Evolutionary conservation across 2,888 invertebrate species (phyloP).

Genomic region (Cryptus viduatorius): DNA sequence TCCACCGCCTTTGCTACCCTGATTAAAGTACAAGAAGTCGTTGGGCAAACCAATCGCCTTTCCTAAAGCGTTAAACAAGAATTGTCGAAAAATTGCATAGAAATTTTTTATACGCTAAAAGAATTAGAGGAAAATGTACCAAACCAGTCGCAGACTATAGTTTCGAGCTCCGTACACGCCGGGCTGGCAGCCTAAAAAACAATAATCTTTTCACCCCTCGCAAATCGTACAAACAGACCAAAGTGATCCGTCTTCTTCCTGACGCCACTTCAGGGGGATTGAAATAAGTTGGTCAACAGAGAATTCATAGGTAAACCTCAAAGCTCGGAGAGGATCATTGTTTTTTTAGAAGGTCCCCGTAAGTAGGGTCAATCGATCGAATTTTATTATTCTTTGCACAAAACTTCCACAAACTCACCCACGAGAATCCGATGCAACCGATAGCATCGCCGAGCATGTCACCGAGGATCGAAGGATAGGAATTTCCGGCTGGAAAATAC

Average conservation of each 20-base stretch:
- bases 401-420: conserved; percentile 88
- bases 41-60: conserved; percentile 97
- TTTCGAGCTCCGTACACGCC: conserved; percentile 98
- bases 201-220: conserved; percentile 16
- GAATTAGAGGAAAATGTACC: conserved; percentile 86
- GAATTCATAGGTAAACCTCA: background rate
- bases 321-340: background rate
- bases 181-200: conserved; percentile 96
- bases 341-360: too few relatives aligned
- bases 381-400: background rate
- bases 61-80: conserved; percentile 85
- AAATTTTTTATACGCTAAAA: background rate
- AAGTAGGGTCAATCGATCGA: conserved; percentile 11
- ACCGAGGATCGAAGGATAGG: conserved; percentile 97
- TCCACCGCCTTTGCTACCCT: conserved; percentile 96
- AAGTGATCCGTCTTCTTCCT: conserved; percentile 8
- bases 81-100: background rate
- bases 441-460: conserved; percentile 99
- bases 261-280: background rate
- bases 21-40: conserved; percentile 93
- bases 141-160: conserved; percentile 98
- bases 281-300: background rate
- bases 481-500: conserved; percentile 99
- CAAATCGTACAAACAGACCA: conserved; percentile 8
- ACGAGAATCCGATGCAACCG: conserved; percentile 99